phyloP scores from a whole-genome alignment of 2,797 vertebrate genomes.

The Poecile montanus region DNA sequence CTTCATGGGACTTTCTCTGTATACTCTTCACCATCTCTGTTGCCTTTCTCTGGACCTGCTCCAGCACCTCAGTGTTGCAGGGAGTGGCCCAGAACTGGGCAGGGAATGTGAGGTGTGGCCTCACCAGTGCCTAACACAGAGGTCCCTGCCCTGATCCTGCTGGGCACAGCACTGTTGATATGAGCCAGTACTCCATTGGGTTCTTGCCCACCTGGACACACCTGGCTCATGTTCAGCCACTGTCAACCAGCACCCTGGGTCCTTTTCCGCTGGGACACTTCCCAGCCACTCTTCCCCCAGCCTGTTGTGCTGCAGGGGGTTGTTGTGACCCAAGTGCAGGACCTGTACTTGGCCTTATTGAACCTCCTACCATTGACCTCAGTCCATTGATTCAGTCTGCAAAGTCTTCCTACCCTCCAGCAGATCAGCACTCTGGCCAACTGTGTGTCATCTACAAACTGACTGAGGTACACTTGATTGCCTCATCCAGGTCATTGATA shows the following conservation, averaged over 20 bases:
- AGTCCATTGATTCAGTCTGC: background rate
- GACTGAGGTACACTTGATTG: rapidly evolving
- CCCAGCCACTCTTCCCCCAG: background rate
- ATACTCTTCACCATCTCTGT: background rate
- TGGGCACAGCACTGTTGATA: background rate
- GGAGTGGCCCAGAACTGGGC: background rate
- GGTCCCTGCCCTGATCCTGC: background rate
- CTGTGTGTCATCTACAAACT: background rate
- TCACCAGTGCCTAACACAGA: background rate
- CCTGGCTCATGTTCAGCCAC: background rate
- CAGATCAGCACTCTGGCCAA: background rate
- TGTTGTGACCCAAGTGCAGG: background rate
- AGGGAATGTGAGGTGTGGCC: background rate
- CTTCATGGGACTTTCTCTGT: background rate
- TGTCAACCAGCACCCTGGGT: background rate
- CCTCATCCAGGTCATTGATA: background rate
- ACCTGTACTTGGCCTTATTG: background rate
- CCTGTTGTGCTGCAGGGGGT: background rate
- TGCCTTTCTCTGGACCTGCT: background rate
- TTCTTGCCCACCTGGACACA: background rate
- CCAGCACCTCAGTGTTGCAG: background rate
- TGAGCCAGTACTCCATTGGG: background rate
- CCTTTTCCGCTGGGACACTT: rapidly evolving
- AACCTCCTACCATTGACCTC: background rate
- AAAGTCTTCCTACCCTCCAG: background rate